Percentiles rank a stretch among this genome's conserved stretches.
Conservation (phyloP, 2,113 vertebrate species). For the Myotis yumanensis region DNA sequence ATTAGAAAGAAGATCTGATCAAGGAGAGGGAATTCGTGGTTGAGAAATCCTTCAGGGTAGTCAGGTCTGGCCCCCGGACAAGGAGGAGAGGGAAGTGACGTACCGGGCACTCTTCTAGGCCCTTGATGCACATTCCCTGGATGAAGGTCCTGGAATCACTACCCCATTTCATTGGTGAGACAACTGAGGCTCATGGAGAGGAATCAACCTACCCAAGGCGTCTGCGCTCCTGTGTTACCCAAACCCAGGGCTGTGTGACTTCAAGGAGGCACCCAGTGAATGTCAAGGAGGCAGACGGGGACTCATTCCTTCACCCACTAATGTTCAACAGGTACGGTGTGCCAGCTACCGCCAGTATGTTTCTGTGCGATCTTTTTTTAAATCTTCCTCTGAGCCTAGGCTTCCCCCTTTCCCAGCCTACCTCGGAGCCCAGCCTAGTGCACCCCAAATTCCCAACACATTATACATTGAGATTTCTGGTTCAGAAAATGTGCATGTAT, state of each 20-base stretch:
- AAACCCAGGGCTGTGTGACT: background rate
- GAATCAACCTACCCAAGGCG: background rate
- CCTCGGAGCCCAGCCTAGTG: background rate
- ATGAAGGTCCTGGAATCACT: background rate
- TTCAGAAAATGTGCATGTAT: background rate
- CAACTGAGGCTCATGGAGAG: background rate
- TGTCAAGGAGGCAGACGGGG: background rate
- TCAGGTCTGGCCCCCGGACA: background rate
- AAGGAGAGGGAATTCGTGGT: background rate
- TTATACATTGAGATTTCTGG: background rate
- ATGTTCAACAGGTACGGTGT: background rate
- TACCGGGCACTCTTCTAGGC: rapidly evolving
- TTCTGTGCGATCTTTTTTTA: background rate
- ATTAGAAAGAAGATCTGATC: background rate
- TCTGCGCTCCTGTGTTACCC: background rate
- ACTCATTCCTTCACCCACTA: background rate
- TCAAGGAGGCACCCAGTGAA: background rate
- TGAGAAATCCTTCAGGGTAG: background rate
- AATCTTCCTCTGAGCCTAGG: background rate
- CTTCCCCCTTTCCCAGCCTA: too few species aligned
- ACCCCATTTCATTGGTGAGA: background rate
- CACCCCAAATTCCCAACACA: background rate
- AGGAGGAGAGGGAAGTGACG: background rate
- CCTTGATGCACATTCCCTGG: background rate
- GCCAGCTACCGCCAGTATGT: background rate